Evolutionary conservation across 1,140 invertebrate genomes (phyloP), one percentile per base, ranked within the genome.

Genomic region (Stegodyphus mimosarum): DNA sequence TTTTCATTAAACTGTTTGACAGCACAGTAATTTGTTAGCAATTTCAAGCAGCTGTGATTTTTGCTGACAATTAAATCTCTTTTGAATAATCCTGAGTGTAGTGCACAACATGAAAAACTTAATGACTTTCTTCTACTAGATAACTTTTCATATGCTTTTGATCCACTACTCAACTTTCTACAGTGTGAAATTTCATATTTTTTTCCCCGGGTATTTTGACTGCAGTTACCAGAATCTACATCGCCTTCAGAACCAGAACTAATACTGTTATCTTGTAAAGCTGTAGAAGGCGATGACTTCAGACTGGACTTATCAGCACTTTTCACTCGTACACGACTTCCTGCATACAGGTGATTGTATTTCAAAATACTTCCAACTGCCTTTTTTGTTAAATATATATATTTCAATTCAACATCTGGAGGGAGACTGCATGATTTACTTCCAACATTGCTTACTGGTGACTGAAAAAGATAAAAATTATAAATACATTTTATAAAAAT

Each of bases 191-290:
- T 33, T 33, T 33, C 33, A 33, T 33, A 33, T 33, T 33, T 51
- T 10, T 11, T 60, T 10, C 55, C 66, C 0, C 33, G 33, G 55
- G 69, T 10, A 71, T 33, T 84, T 51, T 84, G 72, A n/a, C 63
- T 75, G 51, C 81, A 75, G 11, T 84, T 76, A 17, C 81, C 81
- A 50, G 81, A 84, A 84, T 84, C 81, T 7, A 84, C 72, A 50
- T 84, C 81, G 10, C 81, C 81, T 55, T 84, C 81, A 3, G 81
- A 84, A 0, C 81, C 81, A 18, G 79, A 81, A 15, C 11, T 64
- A 9, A 63, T 15, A 48, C 6, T 13, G 5, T 17, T 13, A 49
- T 17, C 55, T 2, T 52, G 53, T 3, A 55, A 50, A 5, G 48
- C 15, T n/a, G 10, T 72, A 6, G 63, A 52, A 18, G 17, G 5